phyloP scores from a whole-genome alignment of 2,797 vertebrate species.

The Lacerta viridis region DNA sequence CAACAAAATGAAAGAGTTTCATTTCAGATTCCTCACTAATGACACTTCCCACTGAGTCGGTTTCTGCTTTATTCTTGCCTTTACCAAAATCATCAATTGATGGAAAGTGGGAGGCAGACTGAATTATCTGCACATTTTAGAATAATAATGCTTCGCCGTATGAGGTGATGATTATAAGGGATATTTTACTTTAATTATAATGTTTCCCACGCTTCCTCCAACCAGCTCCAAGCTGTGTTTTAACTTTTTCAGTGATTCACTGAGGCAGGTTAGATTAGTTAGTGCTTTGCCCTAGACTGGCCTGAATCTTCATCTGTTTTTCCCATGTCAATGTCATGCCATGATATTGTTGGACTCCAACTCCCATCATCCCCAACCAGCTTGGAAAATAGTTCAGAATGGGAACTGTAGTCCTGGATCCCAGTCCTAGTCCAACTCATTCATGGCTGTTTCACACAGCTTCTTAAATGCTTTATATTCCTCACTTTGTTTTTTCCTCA shows the following conservation, averaged over 20 bases:
- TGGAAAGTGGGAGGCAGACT: constrained; percentile 9
- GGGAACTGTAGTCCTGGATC: too few relatives aligned
- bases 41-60: constrained; percentile 21
- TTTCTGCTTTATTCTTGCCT: constrained; percentile 32
- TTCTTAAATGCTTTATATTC: background rate
- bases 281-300: background rate
- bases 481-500: background rate
- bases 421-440: too few relatives aligned
- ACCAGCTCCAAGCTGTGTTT: background rate
- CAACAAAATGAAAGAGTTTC: constrained; percentile 41
- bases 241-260: background rate
- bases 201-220: background rate
- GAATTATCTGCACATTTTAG: constrained; percentile 46
- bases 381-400: too few relatives aligned
- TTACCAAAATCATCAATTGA: background rate
- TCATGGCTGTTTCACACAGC: background rate
- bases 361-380: too few relatives aligned
- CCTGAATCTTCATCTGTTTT: background rate
- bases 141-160: background rate
- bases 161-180: background rate
- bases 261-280: background rate
- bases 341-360: too few relatives aligned
- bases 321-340: too few relatives aligned
- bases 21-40: constrained; percentile 49
- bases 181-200: background rate